Evolutionary conservation across 1,140 invertebrate genomes (phyloP), one percentile per base, ranked within the genome.

Genomic region (Lepidostoma basale): DNA sequence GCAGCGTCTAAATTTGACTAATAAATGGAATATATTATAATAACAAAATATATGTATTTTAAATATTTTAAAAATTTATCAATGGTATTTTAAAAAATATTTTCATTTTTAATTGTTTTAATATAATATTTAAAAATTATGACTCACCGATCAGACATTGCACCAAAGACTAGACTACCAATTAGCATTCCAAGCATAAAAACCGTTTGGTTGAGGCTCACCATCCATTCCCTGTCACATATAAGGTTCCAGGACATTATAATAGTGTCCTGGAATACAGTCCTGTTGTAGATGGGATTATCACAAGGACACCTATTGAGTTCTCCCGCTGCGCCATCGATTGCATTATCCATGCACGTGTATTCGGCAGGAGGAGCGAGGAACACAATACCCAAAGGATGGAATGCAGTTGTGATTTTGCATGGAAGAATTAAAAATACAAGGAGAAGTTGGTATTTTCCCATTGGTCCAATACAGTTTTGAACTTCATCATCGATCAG

Each of bases 391-490:
- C 45, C 45, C 45, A 49, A 90, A 90, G 89, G 83, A 74, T 89
- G 87, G 83, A 88, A 89, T 18, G 89, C 87, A 1, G 88, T 86
- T 0, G 89, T 88, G 69, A 88, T 58, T 33, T 63, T 69, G 20
- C 49, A 58, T 3, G 59, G 67, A 0, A 69, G 18, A 6, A 42
- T 18, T 10, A 64, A 30, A 1, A 69, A 18, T 14, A 64, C 23
- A 14, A 69, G 26, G 1, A 69, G 18, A n/a, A 69, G 4, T 25
- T 69, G 67, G 47, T 42, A 69, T 12, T 36, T 45, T 40, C 67
- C 67, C 62, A 58, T 60, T 30, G 26, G 23, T 36, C 30, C 52
- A n/a, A 49, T 49, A 23, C 45, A 49, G 18, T 49, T 49, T 23
- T 49, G 45, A 1, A 49, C 45, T 3, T 49, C 45, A 22, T 49